Evolutionary conservation across 2,113 vertebrate species (phyloP), one percentile per base, ranked within the genome.

Genomic region (Caranx ignobilis): DNA sequence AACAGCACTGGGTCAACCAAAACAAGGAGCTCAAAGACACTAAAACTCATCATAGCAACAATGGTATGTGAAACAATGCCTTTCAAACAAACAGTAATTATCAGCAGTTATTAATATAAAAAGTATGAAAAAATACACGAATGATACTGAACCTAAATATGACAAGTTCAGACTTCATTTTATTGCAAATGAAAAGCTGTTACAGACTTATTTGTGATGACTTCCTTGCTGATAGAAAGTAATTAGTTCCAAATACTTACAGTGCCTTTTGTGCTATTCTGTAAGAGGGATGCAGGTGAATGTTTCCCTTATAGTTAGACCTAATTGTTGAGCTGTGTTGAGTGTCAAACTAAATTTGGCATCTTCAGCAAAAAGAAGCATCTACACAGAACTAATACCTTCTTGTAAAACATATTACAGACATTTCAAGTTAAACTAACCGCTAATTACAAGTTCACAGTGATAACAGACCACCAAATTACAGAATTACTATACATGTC

Each of bases 401-500:
- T 66, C 43, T 68, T 70, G 18, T 15, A 64, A 68, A 89, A 50
- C 35, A 67, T 50, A 4, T 6, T 54, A 70, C 15, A 81, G 15
- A 54, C 63, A 34, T 63, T 72, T 71, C 0, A 64, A 55, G 56
- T 60, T 64, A 16, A 82, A 45, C 48, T 66, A 45, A 63, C 35
- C 6, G 45, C 15, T 71, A 47, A 59, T 61, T 65, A 75, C 67
- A 81, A 39, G 11, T 70, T 78, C 18, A 82, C 75, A 67, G 18
- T 39, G 16, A 81, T 64, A 62, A 84, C 59, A 39, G 52, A 64
- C 45, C 47, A 76, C 77, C 82, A 73, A 69, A 83, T 82, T 26
- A 84, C 67, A 75, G 52, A 82, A 74, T 71, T 73, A 87, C 34
- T 79, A 32, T 56, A 78, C 16, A 12, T 50, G 55, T 70, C 62